Conservation (phyloP, 2,888 invertebrate genomes). For the Thereva nobilitata region DNA sequence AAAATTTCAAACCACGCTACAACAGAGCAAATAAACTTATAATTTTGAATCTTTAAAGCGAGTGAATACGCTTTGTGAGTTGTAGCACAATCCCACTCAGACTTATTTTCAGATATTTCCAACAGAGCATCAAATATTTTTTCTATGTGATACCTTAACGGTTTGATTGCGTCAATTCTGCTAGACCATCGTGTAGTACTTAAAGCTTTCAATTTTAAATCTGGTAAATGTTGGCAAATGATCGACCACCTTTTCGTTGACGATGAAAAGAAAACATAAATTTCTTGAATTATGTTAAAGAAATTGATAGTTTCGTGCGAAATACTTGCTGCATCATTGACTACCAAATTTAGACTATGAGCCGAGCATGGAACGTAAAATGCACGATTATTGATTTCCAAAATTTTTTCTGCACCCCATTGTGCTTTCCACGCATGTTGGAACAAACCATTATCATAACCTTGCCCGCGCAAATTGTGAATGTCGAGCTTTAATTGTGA, state of each 20-base stretch:
- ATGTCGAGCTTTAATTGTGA: background rate
- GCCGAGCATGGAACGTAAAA: conserved; percentile 47
- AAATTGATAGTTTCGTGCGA: conserved; percentile 42
- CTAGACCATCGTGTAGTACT: conserved; percentile 33
- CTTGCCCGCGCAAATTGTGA: conserved; percentile 44
- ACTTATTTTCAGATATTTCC: no score
- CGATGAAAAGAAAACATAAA: conserved; percentile 46
- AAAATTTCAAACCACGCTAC: background rate
- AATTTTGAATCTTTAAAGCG: background rate
- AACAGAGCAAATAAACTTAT: background rate
- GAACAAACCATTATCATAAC: conserved; percentile 48
- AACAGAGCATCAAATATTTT: conserved; percentile 2
- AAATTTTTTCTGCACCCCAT: conserved; percentile 46
- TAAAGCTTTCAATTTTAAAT: conserved; percentile 33
- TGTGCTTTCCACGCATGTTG: conserved; percentile 46
- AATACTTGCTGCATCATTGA: conserved; percentile 46
- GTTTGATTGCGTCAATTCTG: background rate
- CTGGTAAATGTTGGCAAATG: conserved; percentile 28
- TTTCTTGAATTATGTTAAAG: conserved; percentile 45
- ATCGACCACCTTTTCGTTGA: conserved; percentile 43
- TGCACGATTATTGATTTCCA: conserved; percentile 44
- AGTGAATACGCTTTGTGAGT: background rate
- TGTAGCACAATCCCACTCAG: background rate
- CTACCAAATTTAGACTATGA: conserved; percentile 47
- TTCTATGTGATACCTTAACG: background rate